phyloP scores from a whole-genome alignment of 2,113 vertebrate genomes.

The Chaetops frenatus region DNA sequence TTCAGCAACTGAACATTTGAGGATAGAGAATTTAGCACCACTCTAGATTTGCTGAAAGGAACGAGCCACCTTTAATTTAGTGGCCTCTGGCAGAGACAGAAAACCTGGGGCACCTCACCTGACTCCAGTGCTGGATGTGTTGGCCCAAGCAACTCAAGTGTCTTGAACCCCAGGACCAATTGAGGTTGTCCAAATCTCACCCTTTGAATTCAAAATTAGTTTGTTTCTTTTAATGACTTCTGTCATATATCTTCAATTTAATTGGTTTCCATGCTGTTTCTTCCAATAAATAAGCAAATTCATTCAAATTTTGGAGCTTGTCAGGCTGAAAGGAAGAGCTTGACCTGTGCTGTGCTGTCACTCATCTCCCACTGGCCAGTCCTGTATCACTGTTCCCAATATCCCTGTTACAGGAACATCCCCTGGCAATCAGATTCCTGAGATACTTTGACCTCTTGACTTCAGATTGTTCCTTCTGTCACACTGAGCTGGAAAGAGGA shows the following conservation, averaged over 20 bases:
- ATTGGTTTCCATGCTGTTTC: background rate
- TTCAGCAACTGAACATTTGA: background rate
- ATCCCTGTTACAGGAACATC: background rate
- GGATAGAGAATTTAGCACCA: background rate
- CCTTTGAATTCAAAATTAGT: background rate
- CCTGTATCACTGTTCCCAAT: accelerated
- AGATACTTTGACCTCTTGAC: background rate
- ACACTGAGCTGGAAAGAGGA: background rate
- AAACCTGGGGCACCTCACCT: background rate
- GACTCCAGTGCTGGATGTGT: background rate
- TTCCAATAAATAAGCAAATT: background rate
- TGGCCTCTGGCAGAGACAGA: background rate
- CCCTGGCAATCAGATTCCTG: background rate
- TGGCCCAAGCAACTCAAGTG: background rate
- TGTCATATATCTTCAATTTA: background rate
- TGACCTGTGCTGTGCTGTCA: background rate
- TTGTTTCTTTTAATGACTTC: background rate
- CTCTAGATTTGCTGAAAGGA: background rate
- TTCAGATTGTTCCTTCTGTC: background rate
- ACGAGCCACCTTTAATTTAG: accelerated
- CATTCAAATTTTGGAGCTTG: background rate
- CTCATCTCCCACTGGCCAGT: background rate
- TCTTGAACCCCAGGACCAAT: background rate
- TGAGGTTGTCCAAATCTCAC: background rate
- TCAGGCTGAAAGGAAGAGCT: background rate